phyloP scores from a whole-genome alignment of 2,113 vertebrate species.

The Apodemus speciosus region DNA sequence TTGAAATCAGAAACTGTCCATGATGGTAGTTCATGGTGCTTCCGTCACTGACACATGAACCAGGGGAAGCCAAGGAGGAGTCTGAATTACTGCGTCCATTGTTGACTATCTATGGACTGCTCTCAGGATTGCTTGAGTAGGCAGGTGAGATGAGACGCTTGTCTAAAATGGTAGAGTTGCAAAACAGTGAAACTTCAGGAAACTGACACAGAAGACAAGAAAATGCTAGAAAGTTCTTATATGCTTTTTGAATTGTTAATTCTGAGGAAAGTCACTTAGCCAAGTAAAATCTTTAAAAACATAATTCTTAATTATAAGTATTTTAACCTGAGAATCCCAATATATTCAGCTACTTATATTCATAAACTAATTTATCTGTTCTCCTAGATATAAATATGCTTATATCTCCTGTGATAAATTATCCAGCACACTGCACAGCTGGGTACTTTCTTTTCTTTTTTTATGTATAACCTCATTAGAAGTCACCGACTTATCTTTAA shows the following conservation, averaged over 20 bases:
- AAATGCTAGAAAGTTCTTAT: background rate
- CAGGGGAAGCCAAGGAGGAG: background rate
- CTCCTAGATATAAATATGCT: constrained; percentile 3
- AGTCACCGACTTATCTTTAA: constrained; percentile 53
- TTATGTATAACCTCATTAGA: constrained; percentile 24
- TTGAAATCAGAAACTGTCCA: background rate
- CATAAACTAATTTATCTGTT: constrained; percentile 31
- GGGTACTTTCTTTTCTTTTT: background rate
- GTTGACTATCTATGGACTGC: background rate
- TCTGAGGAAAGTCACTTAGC: no score
- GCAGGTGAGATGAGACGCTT: background rate
- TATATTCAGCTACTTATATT: constrained; percentile 24
- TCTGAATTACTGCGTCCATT: background rate
- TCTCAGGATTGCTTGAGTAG: background rate
- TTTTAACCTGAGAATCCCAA: background rate
- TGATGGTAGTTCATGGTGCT: background rate
- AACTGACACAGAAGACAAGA: background rate
- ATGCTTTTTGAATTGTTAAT: background rate
- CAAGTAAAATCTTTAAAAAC: background rate
- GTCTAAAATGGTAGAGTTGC: background rate
- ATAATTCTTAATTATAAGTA: constrained; percentile 30
- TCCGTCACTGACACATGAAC: background rate
- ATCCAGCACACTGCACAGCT: constrained; percentile 55
- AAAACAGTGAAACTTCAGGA: background rate
- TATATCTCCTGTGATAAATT: constrained; percentile 60